These are phyloP conservation scores for Rattus norvegicus DNA, from an alignment of 2,113 vertebrate genomes.

Conservation along the genomic window GRCr8 NC_086019.1:112548001-112548500, in stretches of 20 bases:
- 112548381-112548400: background rate
- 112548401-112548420: background rate
- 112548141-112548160: background rate
- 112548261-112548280: fast-evolving
- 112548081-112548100: background rate
- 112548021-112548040: background rate
- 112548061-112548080: background rate
- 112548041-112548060: background rate
- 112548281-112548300: too few relatives aligned
- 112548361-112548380: background rate
- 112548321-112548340: too few relatives aligned
- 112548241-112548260: fast-evolving
- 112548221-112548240: background rate
- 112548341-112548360: background rate
- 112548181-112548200: background rate
- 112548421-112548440: background rate
- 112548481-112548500: background rate
- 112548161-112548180: background rate
- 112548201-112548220: background rate
- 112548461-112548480: background rate
- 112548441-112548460: background rate
- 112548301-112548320: background rate
- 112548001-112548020: background rate
- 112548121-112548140: background rate
- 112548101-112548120: background rate